Conservation (phyloP, 2,113 vertebrate genomes). For the Callocephalon fimbriatum region DNA sequence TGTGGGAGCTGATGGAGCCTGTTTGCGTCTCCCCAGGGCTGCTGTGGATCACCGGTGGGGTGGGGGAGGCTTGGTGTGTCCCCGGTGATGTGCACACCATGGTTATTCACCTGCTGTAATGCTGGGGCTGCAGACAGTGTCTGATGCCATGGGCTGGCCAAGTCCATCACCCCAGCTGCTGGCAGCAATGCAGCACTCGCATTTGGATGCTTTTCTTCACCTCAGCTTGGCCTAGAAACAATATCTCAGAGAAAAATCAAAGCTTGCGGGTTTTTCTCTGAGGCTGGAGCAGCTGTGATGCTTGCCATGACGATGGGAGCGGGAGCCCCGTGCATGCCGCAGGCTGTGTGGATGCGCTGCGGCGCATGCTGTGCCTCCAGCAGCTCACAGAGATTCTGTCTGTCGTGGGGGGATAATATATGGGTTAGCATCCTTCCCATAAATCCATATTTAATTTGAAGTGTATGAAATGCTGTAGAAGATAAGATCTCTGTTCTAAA, state of each 20-base stretch:
- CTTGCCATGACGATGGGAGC: fast-evolving
- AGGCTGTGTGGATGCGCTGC: not conserved
- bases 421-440: constrained; percentile 1
- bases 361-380: not conserved
- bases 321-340: fast-evolving
- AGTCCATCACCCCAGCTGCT: not conserved
- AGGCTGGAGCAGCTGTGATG: fast-evolving
- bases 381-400: not conserved
- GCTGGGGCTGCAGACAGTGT: fast-evolving
- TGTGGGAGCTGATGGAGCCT: not conserved
- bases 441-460: constrained; percentile 80
- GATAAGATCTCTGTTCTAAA: constrained; percentile 75
- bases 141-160: not conserved
- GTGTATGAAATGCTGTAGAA: constrained; percentile 59
- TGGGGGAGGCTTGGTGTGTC: not conserved
- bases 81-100: fast-evolving
- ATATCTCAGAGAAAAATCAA: constrained; percentile 44
- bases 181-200: not conserved
- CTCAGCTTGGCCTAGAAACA: constrained; percentile 42
- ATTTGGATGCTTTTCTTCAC: not conserved
- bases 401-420: not conserved
- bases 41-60: fast-evolving
- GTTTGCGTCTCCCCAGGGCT: not conserved
- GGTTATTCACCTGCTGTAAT: not conserved
- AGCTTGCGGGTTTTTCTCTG: not conserved